phyloP scores from a whole-genome alignment of 2,797 vertebrate genomes.

The Tokudaia muenninki region DNA sequence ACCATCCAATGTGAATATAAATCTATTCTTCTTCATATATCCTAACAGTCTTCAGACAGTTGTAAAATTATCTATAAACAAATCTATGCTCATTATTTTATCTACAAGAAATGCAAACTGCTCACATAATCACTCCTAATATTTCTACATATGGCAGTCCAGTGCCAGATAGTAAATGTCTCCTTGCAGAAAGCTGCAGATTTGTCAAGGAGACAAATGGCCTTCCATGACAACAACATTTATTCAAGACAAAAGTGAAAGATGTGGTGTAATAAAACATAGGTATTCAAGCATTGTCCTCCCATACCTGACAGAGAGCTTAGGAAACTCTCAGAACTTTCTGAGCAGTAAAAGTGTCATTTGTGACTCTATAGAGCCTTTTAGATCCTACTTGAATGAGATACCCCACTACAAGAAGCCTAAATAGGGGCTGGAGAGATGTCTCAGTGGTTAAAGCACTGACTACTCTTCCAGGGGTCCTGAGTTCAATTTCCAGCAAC shows the following conservation, averaged over 20 bases:
- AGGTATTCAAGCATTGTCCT: not conserved
- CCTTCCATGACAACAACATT: conserved; percentile 1
- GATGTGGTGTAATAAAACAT: conserved; percentile 8
- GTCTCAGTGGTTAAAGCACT: too few relatives aligned
- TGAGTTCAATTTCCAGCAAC: too few relatives aligned
- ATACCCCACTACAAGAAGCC: not conserved
- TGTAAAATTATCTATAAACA: conserved; percentile 71
- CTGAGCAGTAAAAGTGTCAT: not conserved
- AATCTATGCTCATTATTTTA: conserved; percentile 67
- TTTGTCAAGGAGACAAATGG: conserved; percentile 68
- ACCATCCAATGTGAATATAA: conserved; percentile 49
- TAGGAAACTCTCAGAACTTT: not conserved
- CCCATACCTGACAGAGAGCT: not conserved
- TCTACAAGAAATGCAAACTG: conserved; percentile 64
- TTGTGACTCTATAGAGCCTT: not conserved
- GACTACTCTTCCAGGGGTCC: too few relatives aligned
- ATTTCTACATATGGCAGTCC: not conserved
- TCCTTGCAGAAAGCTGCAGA: not conserved
- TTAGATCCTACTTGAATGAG: not conserved
- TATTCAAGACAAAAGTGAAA: conserved; percentile 60
- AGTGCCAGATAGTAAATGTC: conserved; percentile 61
- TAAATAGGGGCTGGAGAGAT: not conserved
- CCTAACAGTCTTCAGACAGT: conserved; percentile 62
- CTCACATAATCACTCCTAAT: conserved; percentile 67
- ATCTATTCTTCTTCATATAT: conserved; percentile 56